phyloP scores from a whole-genome alignment of 1,140 invertebrate species.

The Lasioglossum albipes region DNA sequence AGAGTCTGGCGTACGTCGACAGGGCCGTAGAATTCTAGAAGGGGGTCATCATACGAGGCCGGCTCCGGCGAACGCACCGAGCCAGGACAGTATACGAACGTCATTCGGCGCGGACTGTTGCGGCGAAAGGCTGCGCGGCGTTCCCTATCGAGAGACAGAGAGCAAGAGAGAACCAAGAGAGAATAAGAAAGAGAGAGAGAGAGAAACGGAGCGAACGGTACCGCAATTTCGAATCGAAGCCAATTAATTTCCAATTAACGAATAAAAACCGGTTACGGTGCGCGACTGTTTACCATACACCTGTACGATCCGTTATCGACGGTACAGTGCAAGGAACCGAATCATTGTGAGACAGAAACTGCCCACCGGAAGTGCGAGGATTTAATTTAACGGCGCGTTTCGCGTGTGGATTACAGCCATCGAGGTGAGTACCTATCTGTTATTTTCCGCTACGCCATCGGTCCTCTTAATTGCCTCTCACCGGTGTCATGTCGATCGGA shows the following conservation, averaged over 20 bases:
- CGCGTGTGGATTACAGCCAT: constrained; percentile 59
- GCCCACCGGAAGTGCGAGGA: constrained; percentile 9
- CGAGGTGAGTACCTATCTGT: constrained; percentile 50
- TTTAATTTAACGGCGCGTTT: constrained; percentile 42
- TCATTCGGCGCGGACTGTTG: constrained; percentile 71
- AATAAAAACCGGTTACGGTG: background rate
- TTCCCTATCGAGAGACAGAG: background rate
- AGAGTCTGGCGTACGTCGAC: constrained; percentile 46
- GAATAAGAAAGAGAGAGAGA: too few relatives aligned
- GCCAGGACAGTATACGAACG: constrained; percentile 70
- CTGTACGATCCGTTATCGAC: background rate
- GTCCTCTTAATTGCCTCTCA: too few relatives aligned
- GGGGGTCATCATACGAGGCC: constrained; percentile 72
- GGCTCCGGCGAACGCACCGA: constrained; percentile 50
- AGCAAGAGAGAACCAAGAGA: too few relatives aligned
- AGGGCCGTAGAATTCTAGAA: constrained; percentile 72
- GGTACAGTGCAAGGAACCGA: background rate
- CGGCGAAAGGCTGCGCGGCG: constrained; percentile 58
- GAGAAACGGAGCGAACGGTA: constrained; percentile 24
- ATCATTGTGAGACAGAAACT: background rate
- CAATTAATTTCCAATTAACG: background rate
- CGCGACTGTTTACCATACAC: background rate
- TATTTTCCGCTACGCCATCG: background rate
- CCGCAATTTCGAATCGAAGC: constrained; percentile 38
- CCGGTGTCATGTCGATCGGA: too few relatives aligned